These are phyloP conservation scores for Melanogrammus aeglefinus DNA, from an alignment of 2,797 vertebrate genomes.

Conservation along the genomic window DNA sequence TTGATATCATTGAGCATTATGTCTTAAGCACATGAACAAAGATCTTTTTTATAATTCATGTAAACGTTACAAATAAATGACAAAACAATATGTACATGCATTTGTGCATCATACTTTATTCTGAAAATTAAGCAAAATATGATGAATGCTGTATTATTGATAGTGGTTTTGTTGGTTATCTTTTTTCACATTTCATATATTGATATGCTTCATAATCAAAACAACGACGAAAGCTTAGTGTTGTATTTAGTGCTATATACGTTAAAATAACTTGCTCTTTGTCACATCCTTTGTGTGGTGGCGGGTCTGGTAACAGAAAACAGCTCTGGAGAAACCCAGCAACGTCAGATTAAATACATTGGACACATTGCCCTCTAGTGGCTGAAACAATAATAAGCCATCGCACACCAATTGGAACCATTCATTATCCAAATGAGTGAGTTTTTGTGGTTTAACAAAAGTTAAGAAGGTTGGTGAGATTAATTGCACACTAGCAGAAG, in stretches of 20 bases:
- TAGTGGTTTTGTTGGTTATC: not conserved
- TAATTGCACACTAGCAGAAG: not conserved
- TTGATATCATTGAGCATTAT: not conserved
- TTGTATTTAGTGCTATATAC: not conserved
- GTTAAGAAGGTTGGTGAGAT: not conserved
- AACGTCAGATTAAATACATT: constrained; percentile 62
- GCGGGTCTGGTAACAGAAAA: constrained; percentile 19
- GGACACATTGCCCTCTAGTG: constrained; percentile 77
- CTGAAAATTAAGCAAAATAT: not conserved
- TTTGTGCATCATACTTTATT: not conserved
- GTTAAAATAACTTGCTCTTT: constrained; percentile 41
- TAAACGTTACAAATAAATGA: not conserved
- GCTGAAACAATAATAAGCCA: constrained; percentile 16
- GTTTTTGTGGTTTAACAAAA: not conserved
- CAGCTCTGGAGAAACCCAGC: constrained; percentile 52
- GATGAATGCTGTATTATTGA: not conserved
- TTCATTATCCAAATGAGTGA: not conserved
- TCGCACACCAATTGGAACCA: not conserved
- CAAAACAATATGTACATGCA: not conserved
- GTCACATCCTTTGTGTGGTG: constrained; percentile 69
- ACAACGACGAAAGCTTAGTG: not conserved
- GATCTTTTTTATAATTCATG: not conserved
- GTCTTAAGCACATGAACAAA: not conserved
- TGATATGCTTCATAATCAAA: not conserved
- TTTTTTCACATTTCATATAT: not conserved